A percentile compares a stretch with the other conserved stretches of the same genome.
phyloP scores from a whole-genome alignment of 2,113 vertebrate genomes.

The Sphyrna mokarran region DNA sequence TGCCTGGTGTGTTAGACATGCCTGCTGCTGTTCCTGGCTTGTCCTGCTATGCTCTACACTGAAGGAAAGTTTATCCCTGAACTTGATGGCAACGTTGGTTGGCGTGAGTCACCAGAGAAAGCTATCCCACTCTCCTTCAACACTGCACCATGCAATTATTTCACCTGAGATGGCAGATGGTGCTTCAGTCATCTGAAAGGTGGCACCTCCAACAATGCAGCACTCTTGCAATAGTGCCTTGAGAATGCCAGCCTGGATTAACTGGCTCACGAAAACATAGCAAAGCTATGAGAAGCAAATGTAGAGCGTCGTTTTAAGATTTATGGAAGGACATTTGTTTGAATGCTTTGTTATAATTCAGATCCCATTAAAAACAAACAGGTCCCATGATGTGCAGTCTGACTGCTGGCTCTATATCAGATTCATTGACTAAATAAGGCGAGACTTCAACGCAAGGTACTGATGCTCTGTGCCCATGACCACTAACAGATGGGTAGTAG shows the following conservation, averaged over 20 bases:
- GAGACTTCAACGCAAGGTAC: slow-evolving; percentile 40
- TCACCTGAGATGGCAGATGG: neutral
- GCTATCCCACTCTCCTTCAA: neutral
- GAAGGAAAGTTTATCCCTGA: too few relatives aligned
- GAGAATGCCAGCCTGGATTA: neutral
- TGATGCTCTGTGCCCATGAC: slow-evolving; percentile 29
- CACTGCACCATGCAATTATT: neutral
- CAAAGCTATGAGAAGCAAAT: neutral
- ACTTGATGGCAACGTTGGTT: neutral
- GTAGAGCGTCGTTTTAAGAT: neutral
- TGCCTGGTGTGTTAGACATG: too few relatives aligned
- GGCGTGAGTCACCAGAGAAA: neutral
- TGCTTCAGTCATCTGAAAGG: neutral
- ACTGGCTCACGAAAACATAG: neutral
- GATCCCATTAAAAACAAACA: neutral
- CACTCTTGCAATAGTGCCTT: neutral
- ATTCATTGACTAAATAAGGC: slow-evolving; percentile 42
- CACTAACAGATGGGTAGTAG: slow-evolving; percentile 46
- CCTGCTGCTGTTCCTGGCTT: neutral
- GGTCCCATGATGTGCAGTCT: neutral
- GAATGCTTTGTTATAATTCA: neutral
- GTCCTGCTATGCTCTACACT: neutral
- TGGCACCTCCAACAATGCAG: neutral
- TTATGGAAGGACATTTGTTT: neutral
- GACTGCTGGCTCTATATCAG: slow-evolving; percentile 1